These are phyloP conservation scores for Tribolium castaneum DNA, from an alignment of 1,140 invertebrate genomes.

Conservation along the genomic window DNA sequence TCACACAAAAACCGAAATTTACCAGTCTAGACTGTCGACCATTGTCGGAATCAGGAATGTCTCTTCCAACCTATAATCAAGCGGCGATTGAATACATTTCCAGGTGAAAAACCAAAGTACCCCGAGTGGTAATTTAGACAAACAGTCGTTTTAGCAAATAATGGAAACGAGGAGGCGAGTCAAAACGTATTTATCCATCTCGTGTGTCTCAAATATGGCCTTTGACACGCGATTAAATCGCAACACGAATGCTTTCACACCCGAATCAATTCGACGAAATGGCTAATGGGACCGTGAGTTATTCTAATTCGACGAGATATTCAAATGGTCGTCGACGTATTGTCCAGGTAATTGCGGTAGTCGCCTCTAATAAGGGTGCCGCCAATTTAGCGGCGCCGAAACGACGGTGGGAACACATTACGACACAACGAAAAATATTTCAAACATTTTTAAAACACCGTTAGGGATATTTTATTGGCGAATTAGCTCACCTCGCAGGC, in stretches of 20 bases:
- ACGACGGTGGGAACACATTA: slow-evolving; percentile 51
- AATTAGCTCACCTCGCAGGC: slow-evolving; percentile 84
- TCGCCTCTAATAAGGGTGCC: slow-evolving; percentile 50
- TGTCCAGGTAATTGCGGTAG: slow-evolving; percentile 46
- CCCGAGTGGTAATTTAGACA: not conserved
- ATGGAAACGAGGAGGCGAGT: slow-evolving; percentile 23
- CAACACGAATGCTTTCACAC: slow-evolving; percentile 32
- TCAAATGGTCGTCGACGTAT: slow-evolving; percentile 32
- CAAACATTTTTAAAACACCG: slow-evolving; percentile 40
- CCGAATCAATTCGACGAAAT: slow-evolving; percentile 11
- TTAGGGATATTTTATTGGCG: not conserved
- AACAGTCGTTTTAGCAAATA: slow-evolving; percentile 22
- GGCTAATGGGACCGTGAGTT: slow-evolving; percentile 3
- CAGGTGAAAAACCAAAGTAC: not conserved
- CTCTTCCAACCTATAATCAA: slow-evolving; percentile 2
- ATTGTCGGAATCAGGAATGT: not conserved
- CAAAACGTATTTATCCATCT: slow-evolving; percentile 9
- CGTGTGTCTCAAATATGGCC: slow-evolving; percentile 39
- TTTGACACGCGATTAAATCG: slow-evolving; percentile 46
- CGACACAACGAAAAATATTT: slow-evolving; percentile 29
- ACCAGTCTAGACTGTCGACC: not conserved
- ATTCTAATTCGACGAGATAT: slow-evolving; percentile 15
- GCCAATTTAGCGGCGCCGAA: slow-evolving; percentile 56
- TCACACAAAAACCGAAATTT: not conserved
- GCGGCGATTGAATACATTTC: slow-evolving; percentile 12